A percentile compares a stretch with the other conserved stretches of the same genome.
These are phyloP conservation scores for Oreochromis tanganicae DNA, from an alignment of 2,113 vertebrate species.

Conservation along the genomic window DNA sequence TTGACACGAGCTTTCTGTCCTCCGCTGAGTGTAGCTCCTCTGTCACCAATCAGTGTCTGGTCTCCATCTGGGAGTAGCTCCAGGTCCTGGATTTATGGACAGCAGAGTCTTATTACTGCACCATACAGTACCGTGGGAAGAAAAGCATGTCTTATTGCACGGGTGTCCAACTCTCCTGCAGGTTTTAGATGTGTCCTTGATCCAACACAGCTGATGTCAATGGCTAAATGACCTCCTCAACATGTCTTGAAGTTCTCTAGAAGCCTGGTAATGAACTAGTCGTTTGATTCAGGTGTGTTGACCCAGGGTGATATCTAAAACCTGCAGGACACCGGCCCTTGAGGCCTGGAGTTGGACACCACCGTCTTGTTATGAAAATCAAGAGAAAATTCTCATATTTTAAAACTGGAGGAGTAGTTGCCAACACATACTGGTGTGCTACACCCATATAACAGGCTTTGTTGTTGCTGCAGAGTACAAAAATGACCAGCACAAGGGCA, in stretches of 20 bases:
- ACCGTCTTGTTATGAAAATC: neutral
- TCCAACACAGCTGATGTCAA: neutral
- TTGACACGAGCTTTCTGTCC: slow-evolving; percentile 94
- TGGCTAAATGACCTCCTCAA: neutral
- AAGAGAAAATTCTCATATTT: neutral
- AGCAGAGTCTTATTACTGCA: neutral
- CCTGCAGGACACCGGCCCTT: neutral
- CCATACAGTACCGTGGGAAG: neutral
- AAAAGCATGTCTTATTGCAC: neutral
- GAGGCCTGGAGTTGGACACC: neutral
- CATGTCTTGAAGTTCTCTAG: neutral
- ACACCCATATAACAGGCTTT: neutral
- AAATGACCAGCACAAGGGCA: neutral
- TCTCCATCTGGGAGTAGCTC: slow-evolving; percentile 85
- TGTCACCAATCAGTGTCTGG: slow-evolving; percentile 86
- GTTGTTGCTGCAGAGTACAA: neutral
- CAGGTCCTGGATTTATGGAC: slow-evolving; percentile 76
- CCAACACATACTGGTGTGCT: neutral
- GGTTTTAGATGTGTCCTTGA: neutral
- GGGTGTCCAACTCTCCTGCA: neutral
- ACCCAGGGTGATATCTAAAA: neutral
- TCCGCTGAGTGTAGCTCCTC: slow-evolving; percentile 89
- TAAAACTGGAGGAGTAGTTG: neutral
- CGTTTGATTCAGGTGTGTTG: neutral
- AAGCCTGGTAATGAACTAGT: neutral